These are phyloP conservation scores for Pluvialis apricaria DNA, from an alignment of 2,113 vertebrate genomes.

Conservation along the genomic window DNA sequence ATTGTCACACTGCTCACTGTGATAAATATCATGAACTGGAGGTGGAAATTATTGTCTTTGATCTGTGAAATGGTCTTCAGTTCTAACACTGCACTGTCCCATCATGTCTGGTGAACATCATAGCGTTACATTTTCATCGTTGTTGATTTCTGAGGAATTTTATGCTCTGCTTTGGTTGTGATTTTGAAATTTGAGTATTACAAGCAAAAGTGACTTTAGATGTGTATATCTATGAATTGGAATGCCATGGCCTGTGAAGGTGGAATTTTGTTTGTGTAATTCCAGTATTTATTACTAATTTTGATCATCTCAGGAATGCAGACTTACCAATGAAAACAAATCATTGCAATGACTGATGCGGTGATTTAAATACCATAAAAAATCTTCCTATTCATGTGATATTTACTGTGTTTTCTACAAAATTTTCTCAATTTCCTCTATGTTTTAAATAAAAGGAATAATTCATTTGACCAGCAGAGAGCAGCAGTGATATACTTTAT, in stretches of 20 bases:
- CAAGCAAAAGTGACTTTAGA: neutral
- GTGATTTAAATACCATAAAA: neutral
- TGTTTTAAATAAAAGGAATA: slow-evolving; percentile 29
- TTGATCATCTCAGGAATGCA: neutral
- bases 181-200: neutral
- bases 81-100: neutral
- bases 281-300: neutral
- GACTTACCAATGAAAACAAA: neutral
- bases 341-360: neutral
- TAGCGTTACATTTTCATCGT: neutral
- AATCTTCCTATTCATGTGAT: neutral
- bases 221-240: neutral
- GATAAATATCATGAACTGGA: neutral
- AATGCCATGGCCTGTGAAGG: neutral
- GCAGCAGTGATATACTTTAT: slow-evolving; percentile 72
- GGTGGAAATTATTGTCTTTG: neutral
- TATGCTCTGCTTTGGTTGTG: neutral
- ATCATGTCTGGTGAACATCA: neutral
- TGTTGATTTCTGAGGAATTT: neutral
- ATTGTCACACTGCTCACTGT: neutral
- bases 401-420: neutral
- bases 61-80: neutral
- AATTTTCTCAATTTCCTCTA: neutral
- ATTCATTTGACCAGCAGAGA: slow-evolving; percentile 76
- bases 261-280: neutral